A percentile compares a stretch with the other conserved stretches of the same genome.
These are phyloP conservation scores for Acrocephalus arundinaceus DNA, from an alignment of 2,113 vertebrate species.

Conservation along the genomic window DNA sequence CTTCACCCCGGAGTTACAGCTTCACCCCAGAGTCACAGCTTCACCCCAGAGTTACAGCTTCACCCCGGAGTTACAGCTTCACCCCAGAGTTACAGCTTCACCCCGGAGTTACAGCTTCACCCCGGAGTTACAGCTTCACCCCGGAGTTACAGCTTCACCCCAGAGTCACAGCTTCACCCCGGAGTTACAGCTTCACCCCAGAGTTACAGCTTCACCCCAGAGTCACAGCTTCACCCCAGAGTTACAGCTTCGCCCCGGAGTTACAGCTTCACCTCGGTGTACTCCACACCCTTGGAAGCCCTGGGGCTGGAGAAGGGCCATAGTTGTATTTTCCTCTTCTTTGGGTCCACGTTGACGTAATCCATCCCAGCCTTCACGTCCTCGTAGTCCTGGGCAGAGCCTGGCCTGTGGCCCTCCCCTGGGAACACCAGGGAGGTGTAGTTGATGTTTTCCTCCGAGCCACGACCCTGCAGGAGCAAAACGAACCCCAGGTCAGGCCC, in stretches of 20 bases:
- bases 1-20: background rate
- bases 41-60: too few species aligned
- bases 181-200: too few species aligned
- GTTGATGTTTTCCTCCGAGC: background rate
- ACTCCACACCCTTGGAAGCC: constrained; percentile 5
- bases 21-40: background rate
- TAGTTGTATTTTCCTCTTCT: background rate
- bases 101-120: too few species aligned
- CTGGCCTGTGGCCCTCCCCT: background rate
- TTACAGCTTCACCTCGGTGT: constrained; percentile 48
- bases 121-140: too few species aligned
- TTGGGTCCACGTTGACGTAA: constrained; percentile 63
- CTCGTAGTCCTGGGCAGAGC: constrained; percentile 30
- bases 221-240: too few species aligned
- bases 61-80: too few species aligned
- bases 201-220: too few species aligned
- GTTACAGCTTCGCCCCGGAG: too few species aligned
- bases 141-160: too few species aligned
- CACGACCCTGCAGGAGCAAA: background rate
- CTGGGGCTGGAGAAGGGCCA: constrained; percentile 20
- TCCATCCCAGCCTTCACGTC: constrained; percentile 1
- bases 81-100: too few species aligned
- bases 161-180: too few species aligned
- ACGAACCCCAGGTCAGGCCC: background rate
- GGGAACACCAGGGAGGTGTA: constrained; percentile 64